phyloP scores from a whole-genome alignment of 1,140 invertebrate genomes.

The Dendroctonus valens region DNA sequence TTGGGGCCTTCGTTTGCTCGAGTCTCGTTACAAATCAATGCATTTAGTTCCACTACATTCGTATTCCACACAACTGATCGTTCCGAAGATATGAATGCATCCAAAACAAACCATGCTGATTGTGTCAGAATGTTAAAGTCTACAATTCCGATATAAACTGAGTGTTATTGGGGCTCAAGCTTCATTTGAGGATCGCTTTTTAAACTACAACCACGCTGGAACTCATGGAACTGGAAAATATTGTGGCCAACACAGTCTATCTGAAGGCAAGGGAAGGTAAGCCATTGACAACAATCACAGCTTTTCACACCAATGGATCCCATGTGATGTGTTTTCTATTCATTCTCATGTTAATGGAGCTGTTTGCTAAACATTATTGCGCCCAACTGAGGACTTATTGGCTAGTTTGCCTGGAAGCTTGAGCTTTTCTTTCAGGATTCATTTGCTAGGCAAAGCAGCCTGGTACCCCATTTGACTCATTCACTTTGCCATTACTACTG shows the following conservation, averaged over 20 bases:
- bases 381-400: no score
- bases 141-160: constrained; percentile 4
- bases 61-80: background rate
- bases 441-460: no score
- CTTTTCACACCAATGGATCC: background rate
- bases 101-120: constrained; percentile 10
- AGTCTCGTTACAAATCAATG: background rate
- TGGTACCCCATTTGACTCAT: no score
- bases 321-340: no score
- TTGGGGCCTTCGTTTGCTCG: background rate
- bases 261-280: constrained; percentile 99
- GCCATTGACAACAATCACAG: constrained; percentile 28
- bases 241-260: constrained; percentile 99
- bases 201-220: constrained; percentile 78
- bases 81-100: background rate
- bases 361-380: no score
- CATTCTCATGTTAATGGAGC: no score
- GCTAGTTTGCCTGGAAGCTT: no score
- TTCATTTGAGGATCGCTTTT: constrained; percentile 46
- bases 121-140: constrained; percentile 2
- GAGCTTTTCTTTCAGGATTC: background rate
- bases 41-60: constrained; percentile 5
- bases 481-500: no score
- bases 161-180: constrained; percentile 40
- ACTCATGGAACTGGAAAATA: constrained; percentile 99